Percentiles rank a stretch among this genome's conserved stretches.
These are phyloP conservation scores for Chloroceryle amazona DNA, from an alignment of 2,797 vertebrate genomes.

Conservation along the genomic window DNA sequence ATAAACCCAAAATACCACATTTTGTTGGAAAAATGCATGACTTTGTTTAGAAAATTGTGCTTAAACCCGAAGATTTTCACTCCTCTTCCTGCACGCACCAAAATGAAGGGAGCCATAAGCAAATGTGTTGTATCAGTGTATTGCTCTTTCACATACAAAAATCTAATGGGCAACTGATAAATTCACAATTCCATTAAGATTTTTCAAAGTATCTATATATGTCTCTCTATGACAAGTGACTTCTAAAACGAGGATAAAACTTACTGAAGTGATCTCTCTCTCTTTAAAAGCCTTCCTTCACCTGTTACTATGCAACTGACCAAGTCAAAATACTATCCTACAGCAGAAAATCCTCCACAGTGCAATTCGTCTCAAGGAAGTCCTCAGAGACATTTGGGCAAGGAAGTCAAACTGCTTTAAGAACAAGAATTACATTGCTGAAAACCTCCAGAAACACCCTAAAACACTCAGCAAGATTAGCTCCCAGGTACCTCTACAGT, in stretches of 20 bases:
- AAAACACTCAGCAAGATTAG: background rate
- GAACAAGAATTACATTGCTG: background rate
- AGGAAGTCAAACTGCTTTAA: background rate
- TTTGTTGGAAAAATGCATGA: background rate
- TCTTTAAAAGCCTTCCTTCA: background rate
- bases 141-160: background rate
- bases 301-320: background rate
- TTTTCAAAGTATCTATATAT: background rate
- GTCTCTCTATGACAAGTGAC: background rate
- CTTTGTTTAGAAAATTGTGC: background rate
- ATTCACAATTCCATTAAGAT: background rate
- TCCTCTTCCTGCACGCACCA: background rate
- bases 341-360: background rate
- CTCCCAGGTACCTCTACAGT: background rate
- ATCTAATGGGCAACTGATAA: background rate
- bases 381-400: background rate
- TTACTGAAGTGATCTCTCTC: background rate
- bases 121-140: background rate
- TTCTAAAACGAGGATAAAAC: background rate
- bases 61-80: constrained; percentile 1
- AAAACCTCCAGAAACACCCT: background rate
- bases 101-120: background rate
- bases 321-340: background rate
- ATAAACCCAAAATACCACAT: background rate
- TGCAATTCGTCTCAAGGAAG: background rate